Conservation (phyloP, 2,888 invertebrate genomes). For the Cephus pulcher region DNA sequence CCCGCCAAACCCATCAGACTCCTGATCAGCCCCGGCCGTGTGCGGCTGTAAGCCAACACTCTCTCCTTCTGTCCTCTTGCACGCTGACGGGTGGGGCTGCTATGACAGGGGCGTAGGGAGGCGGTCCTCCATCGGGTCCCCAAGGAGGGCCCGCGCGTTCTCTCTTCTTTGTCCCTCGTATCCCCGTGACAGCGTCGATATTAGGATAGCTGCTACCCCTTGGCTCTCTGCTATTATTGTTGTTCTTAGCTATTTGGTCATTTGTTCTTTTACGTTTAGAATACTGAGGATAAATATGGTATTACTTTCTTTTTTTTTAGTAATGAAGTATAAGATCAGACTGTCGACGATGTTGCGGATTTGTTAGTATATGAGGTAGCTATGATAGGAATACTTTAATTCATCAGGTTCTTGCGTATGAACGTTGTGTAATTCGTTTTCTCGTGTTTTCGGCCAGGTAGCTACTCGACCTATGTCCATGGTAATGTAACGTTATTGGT, state of each 20-base stretch:
- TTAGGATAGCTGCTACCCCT: not conserved
- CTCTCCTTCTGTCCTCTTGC: constrained; percentile 69
- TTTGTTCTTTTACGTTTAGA: not conserved
- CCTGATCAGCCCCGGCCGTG: not conserved
- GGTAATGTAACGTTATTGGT: not conserved
- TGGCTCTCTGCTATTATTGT: not conserved
- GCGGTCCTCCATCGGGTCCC: constrained; percentile 53
- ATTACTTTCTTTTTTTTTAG: not conserved
- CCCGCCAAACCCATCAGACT: not conserved
- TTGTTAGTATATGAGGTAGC: not conserved
- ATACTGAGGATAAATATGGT: not conserved
- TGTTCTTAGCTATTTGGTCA: not conserved
- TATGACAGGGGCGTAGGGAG: constrained; percentile 60
- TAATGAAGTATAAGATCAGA: not conserved
- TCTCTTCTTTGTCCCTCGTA: constrained; percentile 35
- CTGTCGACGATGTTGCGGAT: not conserved
- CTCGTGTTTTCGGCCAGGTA: not conserved
- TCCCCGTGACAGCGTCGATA: not conserved
- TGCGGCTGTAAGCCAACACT: not conserved
- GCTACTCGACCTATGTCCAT: not conserved
- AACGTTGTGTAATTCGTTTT: not conserved
- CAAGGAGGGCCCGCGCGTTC: constrained; percentile 43
- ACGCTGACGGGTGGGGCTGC: constrained; percentile 67
- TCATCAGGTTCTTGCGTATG: not conserved
- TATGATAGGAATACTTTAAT: not conserved